Evolutionary conservation across 2,113 vertebrate genomes (phyloP), one percentile per base, ranked within the genome.

Genomic region (Ochotona princeps): DNA sequence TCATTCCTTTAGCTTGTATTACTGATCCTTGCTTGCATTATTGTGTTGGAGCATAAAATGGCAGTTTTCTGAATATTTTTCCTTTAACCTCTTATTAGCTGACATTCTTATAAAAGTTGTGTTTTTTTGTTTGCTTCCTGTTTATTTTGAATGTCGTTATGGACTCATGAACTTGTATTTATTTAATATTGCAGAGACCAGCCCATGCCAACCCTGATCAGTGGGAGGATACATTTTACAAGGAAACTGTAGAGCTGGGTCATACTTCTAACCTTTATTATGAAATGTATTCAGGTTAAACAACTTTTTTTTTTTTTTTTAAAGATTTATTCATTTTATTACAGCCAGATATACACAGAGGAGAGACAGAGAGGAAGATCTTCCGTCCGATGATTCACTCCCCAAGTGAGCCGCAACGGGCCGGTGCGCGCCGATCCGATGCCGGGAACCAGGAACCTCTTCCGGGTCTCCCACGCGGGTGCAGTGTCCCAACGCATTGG

Each of bases 21-120:
- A 78, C 60, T 89, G 84, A 76, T 81, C 44, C 47, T 94, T 75
- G 38, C 21, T 14, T 90, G 35, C 73, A 4, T 87, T 89, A 67
- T 14, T 85, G 47, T 32, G 15, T 57, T 92, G 65, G 21, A 38
- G 76, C 75, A 44, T 21, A 81, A 83, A 83, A 38, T 78, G 57
- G n/a, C 92, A 32, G 60, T 80, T 95, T 91, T 92, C 65, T 72
- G 88, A 85, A 21, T 73, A 69, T 28, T 26, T 60, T 92, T 72
- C 32, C 17, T n/a, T 81, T 26, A 67, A 44, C 35, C 23, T 90
- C 84, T 93, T 61, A 79, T n/a, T 90, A 79, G 35, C 25, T 67
- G 61, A 57, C 12, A 49, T 49, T 83, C 35, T 83, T 57, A 70
- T 7, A 73, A 21, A 30, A 90, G 35, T 51, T 44, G 38, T 44